Base-by-base conservation (phyloP, 2,888 invertebrate genomes). In the Coelopa pilipes region DNA sequence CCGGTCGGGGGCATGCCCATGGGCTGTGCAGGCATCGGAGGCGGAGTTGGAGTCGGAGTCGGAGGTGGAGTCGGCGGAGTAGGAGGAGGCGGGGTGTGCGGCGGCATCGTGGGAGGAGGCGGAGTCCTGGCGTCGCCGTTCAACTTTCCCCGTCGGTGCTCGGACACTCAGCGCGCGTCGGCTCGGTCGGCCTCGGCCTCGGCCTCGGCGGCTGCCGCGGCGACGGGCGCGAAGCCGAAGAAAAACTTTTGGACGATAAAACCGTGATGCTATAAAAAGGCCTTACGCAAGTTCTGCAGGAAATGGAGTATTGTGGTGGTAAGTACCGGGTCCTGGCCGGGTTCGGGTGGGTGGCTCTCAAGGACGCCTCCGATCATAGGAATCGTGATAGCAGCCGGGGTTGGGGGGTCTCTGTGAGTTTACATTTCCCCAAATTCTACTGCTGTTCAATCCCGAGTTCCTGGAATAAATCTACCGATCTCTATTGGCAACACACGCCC, bases 201-300 rank as follows among this genome's bases (percentile, higher is more conserved):
- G 15, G 76, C 78, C 3, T 13, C 53, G n/a, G 53, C 53, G 53
- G 34, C 34, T 3, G 74, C 70, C 59, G 78, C 81, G 74, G 80
- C 81, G 77, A 83, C 82, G 76, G 87, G 84, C 73, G 82, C 87
- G 75, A 87, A 88, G 82, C 86, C 86, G 77, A 87, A 87, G 80
- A 87, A 86, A 80, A 86, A 83, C 78, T 88, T 87, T 79, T 87
- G 87, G 88, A 84, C 85, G 80, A 83, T 87, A 86, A 87, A 87
- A 83, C 87, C 87, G 86, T 87, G 87, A 87, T 87, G 86, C 83
- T 85, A 81, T 79, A 84, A 83, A 81, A 83, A 81, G 78, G 81
- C 84, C 65, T 79, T 86, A 80, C 82, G 84, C 79, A 85, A 83
- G 73, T 80, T 87, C 77, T 82, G 80, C 81, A 84, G 82, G 72